Percentiles rank a stretch among this genome's conserved stretches.
phyloP scores from a whole-genome alignment of 2,888 invertebrate genomes.

The Apotomis turbidana region DNA sequence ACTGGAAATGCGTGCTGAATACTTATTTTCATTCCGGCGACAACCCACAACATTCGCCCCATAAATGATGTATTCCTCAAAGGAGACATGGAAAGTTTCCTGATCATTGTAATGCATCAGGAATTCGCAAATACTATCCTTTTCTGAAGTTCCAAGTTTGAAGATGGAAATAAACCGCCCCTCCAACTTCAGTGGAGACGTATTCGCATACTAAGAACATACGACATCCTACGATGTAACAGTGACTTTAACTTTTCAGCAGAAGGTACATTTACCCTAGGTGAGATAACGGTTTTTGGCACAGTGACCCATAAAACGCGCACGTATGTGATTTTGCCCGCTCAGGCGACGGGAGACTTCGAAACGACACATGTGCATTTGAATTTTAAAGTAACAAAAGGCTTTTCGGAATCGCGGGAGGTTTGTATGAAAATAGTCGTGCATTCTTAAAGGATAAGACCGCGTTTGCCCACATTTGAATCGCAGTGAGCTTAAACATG shows the following conservation, averaged over 20 bases:
- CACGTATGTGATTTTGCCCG: conserved; percentile 46
- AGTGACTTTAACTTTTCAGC: background rate
- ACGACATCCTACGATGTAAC: background rate
- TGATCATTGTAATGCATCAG: conserved; percentile 32
- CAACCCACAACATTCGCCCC: background rate
- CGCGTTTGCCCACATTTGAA: conserved; percentile 1
- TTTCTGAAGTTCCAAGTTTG: conserved; percentile 22
- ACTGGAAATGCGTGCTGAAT: background rate
- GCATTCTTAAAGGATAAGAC: conserved; percentile 17
- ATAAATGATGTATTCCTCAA: conserved; percentile 25
- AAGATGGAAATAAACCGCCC: conserved; percentile 40
- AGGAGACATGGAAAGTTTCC: conserved; percentile 31
- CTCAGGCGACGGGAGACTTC: conserved; percentile 8
- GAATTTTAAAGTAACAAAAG: conserved; percentile 19
- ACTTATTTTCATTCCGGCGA: background rate
- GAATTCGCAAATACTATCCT: conserved; percentile 31
- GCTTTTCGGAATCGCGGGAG: conserved; percentile 23
- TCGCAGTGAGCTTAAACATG: conserved; percentile 1
- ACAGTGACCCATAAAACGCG: conserved; percentile 48
- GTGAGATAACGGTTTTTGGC: conserved; percentile 21
- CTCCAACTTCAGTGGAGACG: conserved; percentile 37
- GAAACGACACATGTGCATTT: conserved; percentile 22
- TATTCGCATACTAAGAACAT: conserved; percentile 24
- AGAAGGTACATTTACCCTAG: background rate
- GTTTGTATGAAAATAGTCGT: conserved; percentile 13